phyloP scores from a whole-genome alignment of 2,888 invertebrate genomes.

The Volucella inflata region DNA sequence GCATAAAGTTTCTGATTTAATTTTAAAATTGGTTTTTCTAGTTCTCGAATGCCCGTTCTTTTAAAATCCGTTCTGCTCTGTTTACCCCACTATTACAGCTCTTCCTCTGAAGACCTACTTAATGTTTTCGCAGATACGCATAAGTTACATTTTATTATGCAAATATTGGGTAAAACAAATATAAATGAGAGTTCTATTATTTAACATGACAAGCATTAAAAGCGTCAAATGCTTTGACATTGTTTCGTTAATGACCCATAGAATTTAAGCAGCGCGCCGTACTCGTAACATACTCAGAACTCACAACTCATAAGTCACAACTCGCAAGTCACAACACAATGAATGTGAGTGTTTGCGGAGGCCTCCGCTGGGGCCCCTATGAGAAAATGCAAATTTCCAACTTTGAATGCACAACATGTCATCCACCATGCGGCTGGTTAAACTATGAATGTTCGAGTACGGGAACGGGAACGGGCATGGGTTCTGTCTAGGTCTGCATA shows the following conservation, averaged over 20 bases:
- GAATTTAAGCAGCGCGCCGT: conserved; percentile 26
- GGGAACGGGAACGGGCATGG: no score
- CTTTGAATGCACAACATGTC: conserved; percentile 51
- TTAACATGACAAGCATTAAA: conserved; percentile 36
- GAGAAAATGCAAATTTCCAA: conserved; percentile 56
- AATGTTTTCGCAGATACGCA: no score
- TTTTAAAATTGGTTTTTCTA: no score
- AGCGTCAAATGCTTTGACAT: conserved; percentile 53
- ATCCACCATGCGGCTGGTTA: no score
- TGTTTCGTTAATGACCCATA: conserved; percentile 65
- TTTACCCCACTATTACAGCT: no score
- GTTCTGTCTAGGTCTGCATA: conserved; percentile 8
- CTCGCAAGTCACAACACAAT: conserved; percentile 5
- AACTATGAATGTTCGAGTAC: no score
- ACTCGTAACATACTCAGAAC: no score
- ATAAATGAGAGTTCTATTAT: conserved; percentile 41
- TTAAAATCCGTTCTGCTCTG: no score
- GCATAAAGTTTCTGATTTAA: no score
- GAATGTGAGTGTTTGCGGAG: conserved; percentile 19
- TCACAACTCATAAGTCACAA: no score
- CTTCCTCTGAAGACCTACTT: no score
- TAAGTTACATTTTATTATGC: background rate
- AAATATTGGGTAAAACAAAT: background rate
- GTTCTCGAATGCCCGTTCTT: no score
- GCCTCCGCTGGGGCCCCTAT: conserved; percentile 25